Base-by-base conservation (phyloP, 2,888 invertebrate genomes). In the Blastobasis adustella region DNA sequence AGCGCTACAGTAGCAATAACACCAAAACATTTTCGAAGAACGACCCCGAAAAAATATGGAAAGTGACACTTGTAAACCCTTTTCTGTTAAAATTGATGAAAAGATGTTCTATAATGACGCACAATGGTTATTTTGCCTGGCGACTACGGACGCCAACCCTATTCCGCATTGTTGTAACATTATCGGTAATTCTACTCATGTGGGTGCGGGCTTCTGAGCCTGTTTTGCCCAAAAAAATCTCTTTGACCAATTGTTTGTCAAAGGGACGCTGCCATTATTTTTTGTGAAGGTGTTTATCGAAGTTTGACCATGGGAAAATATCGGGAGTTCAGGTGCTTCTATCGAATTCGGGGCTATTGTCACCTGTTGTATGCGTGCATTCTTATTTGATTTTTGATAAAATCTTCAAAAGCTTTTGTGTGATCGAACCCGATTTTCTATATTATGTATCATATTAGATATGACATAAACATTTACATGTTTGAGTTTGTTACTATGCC, bases 251-350 rank as follows among this genome's bases (percentile, higher is more conserved):
- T 80, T 88, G 87, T 88, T 87, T 87, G 86, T 80, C 75, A 80
- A 82, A 82, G 71, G 73, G 66, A 73, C 73, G 71, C 71, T 75
- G 74, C 68, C 59, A 71, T 66, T 66, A 71, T 82, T 85, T 86
- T 88, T 86, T 87, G 82, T 77, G 60, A 63, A 78, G 75, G 82
- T 86, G 84, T 83, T 87, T 87, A 81, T 83, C 73, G 75, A 62
- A 78, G 80, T 80, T 83, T 86, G 87, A 87, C 87, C 88, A 87
- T 88, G 88, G 87, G 88, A 88, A 87, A 87, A 87, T 87, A 82
- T 86, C 66, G 63, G 62, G 75, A 77, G 64, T 79, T 87, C 88
- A 88, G 86, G 87, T 87, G 87, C 73, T 79, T 77, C 67, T 78
- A 76, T 81, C 76, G 68, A 68, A 75, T 69, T 73, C 68, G 69